Percentiles rank a stretch among this genome's conserved stretches.
These are phyloP conservation scores for Paradoxurus hermaphroditus DNA, from an alignment of 2,113 vertebrate genomes.

Conservation along the genomic window DNA sequence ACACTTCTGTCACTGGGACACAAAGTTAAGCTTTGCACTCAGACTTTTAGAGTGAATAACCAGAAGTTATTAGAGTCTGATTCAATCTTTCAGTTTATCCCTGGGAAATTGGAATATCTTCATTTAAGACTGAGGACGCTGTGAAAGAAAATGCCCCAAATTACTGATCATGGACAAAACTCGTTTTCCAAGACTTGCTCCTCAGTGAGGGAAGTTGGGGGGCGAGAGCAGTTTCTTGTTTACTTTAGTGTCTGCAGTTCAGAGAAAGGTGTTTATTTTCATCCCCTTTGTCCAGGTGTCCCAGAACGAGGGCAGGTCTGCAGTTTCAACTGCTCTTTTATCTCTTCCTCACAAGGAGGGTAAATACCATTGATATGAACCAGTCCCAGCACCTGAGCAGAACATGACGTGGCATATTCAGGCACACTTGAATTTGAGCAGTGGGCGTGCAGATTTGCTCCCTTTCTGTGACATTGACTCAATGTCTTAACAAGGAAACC, in stretches of 20 bases:
- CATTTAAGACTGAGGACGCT: not conserved
- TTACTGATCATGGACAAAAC: not conserved
- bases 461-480: not conserved
- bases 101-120: not conserved
- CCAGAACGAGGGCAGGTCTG: not conserved
- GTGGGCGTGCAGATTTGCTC: not conserved
- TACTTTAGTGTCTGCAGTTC: not conserved
- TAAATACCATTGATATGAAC: not conserved
- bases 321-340: not conserved
- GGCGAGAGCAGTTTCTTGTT: not conserved
- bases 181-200: not conserved
- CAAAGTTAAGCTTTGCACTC: not conserved
- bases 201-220: not conserved
- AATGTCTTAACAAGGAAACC: not conserved
- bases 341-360: not conserved
- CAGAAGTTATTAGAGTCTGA: not conserved
- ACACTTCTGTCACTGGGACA: not conserved
- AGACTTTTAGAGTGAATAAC: not conserved
- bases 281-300: not conserved
- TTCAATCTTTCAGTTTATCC: not conserved
- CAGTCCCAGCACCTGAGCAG: not conserved
- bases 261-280: not conserved
- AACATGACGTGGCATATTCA: fast-evolving
- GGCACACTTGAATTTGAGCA: not conserved
- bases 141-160: not conserved